Conservation (phyloP, 2,888 invertebrate species). For the Hyles lineata region DNA sequence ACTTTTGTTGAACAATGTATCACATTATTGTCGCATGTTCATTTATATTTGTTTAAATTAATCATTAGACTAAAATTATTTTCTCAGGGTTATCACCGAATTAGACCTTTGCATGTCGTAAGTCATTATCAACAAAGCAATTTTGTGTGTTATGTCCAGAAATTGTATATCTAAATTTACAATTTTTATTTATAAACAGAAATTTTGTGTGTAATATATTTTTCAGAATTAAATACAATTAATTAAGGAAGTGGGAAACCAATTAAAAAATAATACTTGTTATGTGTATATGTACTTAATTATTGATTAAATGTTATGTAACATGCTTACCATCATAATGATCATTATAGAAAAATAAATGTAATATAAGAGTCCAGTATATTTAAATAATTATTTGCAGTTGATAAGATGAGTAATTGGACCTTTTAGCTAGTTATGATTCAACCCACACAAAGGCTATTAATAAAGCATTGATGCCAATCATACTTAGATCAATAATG, state of each 20-base stretch:
- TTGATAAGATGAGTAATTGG: too few species aligned
- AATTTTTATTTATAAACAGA: neutral
- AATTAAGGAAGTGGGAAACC: too few species aligned
- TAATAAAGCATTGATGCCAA: too few species aligned
- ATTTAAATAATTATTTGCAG: too few species aligned
- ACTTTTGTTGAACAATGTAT: neutral
- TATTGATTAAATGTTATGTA: neutral
- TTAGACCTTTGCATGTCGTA: slow-evolving; percentile 38
- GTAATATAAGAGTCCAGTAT: too few species aligned
- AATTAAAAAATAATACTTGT: too few species aligned
- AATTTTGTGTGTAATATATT: neutral
- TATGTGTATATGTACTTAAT: neutral
- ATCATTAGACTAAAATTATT: slow-evolving; percentile 1
- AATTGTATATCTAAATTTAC: neutral
- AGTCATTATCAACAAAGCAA: neutral
- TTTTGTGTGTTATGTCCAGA: neutral
- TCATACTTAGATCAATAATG: too few species aligned
- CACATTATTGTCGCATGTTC: slow-evolving; percentile 13
- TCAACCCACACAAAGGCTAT: too few species aligned
- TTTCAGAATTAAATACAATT: too few species aligned
- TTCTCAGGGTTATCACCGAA: slow-evolving; percentile 45
- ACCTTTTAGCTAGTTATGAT: too few species aligned
- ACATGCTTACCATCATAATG: neutral
- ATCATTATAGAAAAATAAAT: too few species aligned
- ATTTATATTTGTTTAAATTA: neutral